Percentiles rank a stretch among this genome's conserved stretches.
Evolutionary conservation across 2,113 vertebrate species (phyloP).

Genomic region (Sturnus vulgaris): DNA sequence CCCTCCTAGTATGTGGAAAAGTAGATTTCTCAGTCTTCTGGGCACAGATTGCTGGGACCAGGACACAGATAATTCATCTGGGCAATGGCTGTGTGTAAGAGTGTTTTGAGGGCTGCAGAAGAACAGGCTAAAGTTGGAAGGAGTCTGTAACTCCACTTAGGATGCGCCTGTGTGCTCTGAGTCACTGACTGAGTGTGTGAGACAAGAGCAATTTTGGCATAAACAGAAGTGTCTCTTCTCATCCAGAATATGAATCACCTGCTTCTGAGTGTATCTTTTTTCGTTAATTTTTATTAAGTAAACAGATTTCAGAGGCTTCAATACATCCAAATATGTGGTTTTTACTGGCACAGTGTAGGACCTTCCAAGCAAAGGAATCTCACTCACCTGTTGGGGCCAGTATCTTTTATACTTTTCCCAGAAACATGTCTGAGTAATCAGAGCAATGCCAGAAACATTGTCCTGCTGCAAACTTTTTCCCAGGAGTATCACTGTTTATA

Average conservation of each 20-base stretch:
- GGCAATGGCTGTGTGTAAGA: neutral
- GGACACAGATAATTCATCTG: neutral
- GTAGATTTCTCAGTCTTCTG: neutral
- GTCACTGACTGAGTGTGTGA: neutral
- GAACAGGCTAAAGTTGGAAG: neutral
- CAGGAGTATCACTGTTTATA: neutral
- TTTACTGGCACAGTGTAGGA: slow-evolving; percentile 9
- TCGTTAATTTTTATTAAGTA: neutral
- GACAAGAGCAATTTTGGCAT: slow-evolving; percentile 2
- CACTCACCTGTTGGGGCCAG: neutral
- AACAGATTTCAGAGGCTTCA: neutral
- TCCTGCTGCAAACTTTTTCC: neutral
- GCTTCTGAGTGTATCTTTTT: neutral
- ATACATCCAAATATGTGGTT: neutral
- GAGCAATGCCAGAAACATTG: slow-evolving; percentile 17
- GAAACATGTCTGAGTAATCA: slow-evolving; percentile 20
- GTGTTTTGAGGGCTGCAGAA: neutral
- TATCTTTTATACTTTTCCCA: slow-evolving; percentile 21
- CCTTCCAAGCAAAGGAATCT: neutral
- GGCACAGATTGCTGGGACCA: neutral
- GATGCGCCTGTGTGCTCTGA: neutral
- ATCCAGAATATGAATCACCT: slow-evolving; percentile 29
- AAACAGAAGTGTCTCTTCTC: neutral
- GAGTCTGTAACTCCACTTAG: neutral
- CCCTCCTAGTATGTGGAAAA: neutral